Base-by-base conservation (phyloP, 2,888 invertebrate species). In the Eristalinus aeneus region DNA sequence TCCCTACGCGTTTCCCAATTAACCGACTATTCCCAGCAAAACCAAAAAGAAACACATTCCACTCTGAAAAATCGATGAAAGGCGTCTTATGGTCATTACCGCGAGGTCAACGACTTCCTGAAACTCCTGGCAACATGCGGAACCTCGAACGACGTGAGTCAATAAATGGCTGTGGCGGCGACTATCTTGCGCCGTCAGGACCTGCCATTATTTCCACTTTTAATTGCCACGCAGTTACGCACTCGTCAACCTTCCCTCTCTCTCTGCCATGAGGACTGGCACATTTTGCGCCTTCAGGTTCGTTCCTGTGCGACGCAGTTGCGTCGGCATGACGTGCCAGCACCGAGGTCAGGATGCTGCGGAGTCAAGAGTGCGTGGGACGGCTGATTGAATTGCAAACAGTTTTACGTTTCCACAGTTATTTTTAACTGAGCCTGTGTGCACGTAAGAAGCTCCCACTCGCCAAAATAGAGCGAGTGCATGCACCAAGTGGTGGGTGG, bases 191-290 rank as follows among this genome's bases (percentile, higher is more conserved):
- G 6, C 39, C 16, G 46, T 16, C 46, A 46, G 56, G 56, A 46
- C 32, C 46, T 67, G 63, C 39, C n/a, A 23, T 69, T 54, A 61
- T 68, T 61, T 60, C 61, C 32, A 61, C 46, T 27, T 54, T 71
- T n/a, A 67, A 79, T 67, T 73, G 56, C 67, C 73, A 73, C 72
- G 61, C 63, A 79, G 61, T 73, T 73, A 79, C 67, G 63, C 73
- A 79, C 68, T 79, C 73, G 60, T 72, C 46, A 39, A 6, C 27
- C 5, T 5, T 27, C 2, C 27, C 27, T n/a, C n/a, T n/a, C n/a
- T n/a, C n/a, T 39, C 39, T 39, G n/a, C 39, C n/a, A 39, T 39
- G 12, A 39, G 39, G 39, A 39, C 39, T n/a, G 8, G 9, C 0
- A 16, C 16, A 16, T 1, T 46, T 61, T 58, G 39, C 58, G 46